These are phyloP conservation scores for Sesamia inferens DNA, from an alignment of 2,888 invertebrate species.

Conservation along the genomic window DNA sequence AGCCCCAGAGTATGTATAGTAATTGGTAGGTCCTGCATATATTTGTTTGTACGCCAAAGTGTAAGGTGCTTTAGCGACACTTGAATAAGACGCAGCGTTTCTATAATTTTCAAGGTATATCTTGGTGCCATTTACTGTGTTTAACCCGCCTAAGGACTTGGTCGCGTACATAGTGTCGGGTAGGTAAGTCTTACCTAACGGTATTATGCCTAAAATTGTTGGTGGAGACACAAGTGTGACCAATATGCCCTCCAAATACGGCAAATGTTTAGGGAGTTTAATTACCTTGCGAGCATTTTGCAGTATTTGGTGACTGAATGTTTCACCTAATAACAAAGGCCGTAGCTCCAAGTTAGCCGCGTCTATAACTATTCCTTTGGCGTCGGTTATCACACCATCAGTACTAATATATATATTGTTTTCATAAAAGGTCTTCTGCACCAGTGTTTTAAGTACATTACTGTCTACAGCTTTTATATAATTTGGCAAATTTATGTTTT, in stretches of 20 bases:
- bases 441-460: conserved; percentile 61
- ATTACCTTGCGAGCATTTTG: conserved; percentile 31
- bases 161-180: conserved; percentile 17
- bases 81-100: conserved; percentile 2
- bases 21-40: conserved; percentile 17
- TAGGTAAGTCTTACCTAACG: conserved; percentile 68
- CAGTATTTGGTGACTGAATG: conserved; percentile 60
- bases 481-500: conserved; percentile 48
- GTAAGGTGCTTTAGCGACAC: background rate
- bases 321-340: conserved; percentile 75
- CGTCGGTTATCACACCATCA: conserved; percentile 68
- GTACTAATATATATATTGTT: conserved; percentile 68
- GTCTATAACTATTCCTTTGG: conserved; percentile 66
- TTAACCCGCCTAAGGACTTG: background rate
- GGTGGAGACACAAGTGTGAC: conserved; percentile 71
- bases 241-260: conserved; percentile 74
- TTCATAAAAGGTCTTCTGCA: conserved; percentile 69
- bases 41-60: conserved; percentile 17
- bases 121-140: conserved; percentile 11
- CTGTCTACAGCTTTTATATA: conserved; percentile 59
- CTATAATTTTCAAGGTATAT: conserved; percentile 1
- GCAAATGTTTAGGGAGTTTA: conserved; percentile 52
- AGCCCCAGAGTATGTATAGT: background rate
- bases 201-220: conserved; percentile 76
- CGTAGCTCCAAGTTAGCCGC: conserved; percentile 71